A percentile compares a stretch with the other conserved stretches of the same genome.
These are phyloP conservation scores for Pocillopora grandis DNA, from an alignment of 92 coral and sea anemone species.

Conservation along the genomic window DNA sequence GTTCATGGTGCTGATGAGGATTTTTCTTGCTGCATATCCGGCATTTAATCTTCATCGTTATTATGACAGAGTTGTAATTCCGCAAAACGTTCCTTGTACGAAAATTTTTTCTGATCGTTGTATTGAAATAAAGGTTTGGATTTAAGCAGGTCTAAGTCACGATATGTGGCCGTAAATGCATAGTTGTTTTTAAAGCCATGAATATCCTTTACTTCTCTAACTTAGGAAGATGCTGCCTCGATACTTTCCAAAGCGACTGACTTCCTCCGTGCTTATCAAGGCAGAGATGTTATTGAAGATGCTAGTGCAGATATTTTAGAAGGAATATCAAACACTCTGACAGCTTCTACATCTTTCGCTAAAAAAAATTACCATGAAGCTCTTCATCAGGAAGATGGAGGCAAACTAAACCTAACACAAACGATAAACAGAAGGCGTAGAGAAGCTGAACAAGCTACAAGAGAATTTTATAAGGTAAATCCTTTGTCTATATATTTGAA, in stretches of 20 bases:
- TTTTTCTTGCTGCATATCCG: no score
- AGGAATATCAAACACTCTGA: conserved; percentile 6
- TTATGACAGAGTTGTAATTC: no score
- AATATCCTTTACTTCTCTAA: not conserved
- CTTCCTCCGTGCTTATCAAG: not conserved
- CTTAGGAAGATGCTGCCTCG: conserved; percentile 1
- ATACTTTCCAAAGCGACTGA: not conserved
- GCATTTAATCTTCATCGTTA: no score
- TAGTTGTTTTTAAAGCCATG: not conserved
- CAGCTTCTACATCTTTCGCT: not conserved
- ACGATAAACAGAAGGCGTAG: not conserved
- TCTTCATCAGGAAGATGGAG: not conserved
- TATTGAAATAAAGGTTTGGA: no score
- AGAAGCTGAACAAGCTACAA: not conserved
- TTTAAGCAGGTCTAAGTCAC: no score
- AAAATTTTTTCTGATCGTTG: no score
- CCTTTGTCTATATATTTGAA: not conserved
- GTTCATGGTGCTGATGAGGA: no score
- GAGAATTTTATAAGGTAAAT: not conserved
- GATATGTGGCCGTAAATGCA: no score
- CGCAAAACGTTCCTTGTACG: no score
- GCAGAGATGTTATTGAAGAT: conserved; percentile 1
- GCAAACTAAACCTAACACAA: not conserved
- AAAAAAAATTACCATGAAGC: not conserved
- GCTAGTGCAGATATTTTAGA: not conserved